These are phyloP conservation scores for Spongia lamella DNA, from an alignment of 37 sponge, comb jelly and placozoan genomes.

Conservation along the genomic window DNA sequence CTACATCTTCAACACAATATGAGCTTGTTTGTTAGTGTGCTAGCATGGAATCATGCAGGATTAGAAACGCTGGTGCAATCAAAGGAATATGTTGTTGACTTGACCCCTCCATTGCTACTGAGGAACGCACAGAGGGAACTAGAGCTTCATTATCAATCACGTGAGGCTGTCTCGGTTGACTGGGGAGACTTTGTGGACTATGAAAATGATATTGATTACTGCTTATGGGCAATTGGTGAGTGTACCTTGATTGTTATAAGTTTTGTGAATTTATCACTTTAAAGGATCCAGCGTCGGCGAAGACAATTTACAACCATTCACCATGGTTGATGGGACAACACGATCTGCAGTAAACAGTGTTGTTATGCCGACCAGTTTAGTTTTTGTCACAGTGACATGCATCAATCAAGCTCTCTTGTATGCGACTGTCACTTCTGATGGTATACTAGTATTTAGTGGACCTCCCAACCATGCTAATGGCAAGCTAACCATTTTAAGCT, in stretches of 20 bases:
- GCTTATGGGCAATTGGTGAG: slow-evolving; percentile 72
- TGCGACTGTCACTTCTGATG: slow-evolving; percentile 47
- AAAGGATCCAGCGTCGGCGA: slow-evolving; percentile 21
- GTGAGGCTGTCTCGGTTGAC: slow-evolving; percentile 23
- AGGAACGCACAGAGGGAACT: not conserved
- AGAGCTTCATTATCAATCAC: slow-evolving; percentile 56
- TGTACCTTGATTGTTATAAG: not conserved
- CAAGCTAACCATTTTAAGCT: slow-evolving; percentile 5
- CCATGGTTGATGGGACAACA: slow-evolving; percentile 2
- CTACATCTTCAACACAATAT: slow-evolving; percentile 17
- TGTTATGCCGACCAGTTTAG: slow-evolving; percentile 1
- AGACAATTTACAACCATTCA: slow-evolving; percentile 21
- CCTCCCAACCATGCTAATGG: slow-evolving; percentile 30
- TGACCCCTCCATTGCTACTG: slow-evolving; percentile 56
- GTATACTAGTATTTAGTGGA: slow-evolving; percentile 36
- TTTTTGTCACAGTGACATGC: slow-evolving; percentile 62
- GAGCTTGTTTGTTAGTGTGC: slow-evolving; percentile 31
- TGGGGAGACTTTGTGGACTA: slow-evolving; percentile 40
- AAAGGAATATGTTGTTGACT: slow-evolving; percentile 37
- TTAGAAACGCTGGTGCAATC: slow-evolving; percentile 43
- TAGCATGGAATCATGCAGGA: slow-evolving; percentile 64
- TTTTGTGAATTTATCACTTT: not conserved
- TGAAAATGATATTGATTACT: slow-evolving; percentile 59
- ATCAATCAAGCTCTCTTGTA: slow-evolving; percentile 58
- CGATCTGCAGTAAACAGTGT: not conserved